Evolutionary conservation across 2,888 invertebrate species (phyloP), one percentile per base, ranked within the genome.

Genomic region (Punctoribates punctum): DNA sequence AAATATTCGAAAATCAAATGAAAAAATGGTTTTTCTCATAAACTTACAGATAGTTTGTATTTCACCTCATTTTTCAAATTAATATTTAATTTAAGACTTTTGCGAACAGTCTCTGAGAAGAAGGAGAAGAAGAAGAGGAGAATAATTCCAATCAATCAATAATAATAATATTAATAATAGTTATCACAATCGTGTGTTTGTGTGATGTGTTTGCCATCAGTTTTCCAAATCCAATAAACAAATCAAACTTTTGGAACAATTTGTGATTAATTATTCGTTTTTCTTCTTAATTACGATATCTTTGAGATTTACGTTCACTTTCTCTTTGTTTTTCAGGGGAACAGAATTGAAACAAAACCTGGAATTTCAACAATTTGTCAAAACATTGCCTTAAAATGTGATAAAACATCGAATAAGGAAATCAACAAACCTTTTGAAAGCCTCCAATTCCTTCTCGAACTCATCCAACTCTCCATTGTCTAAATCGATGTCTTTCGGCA

Each of bases 381-480:
- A 51, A 51, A 51, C 17, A 51, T 51, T 51, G 15, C 8, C 9
- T 51, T 11, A 51, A 11, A 51, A 11, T n/a, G n/a, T 13, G n/a
- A n/a, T 51, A 51, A 51, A 51, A 51, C n/a, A n/a, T n/a, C n/a
- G n/a, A n/a, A n/a, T n/a, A n/a, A n/a, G n/a, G n/a, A n/a, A n/a
- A n/a, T n/a, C n/a, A n/a, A 72, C 74, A 57, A 77, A 84, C 85
- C 92, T 88, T 84, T 94, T 94, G 85, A 94, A 92, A 1, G 91
- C 90, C 83, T 94, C 93, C 79, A 93, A 86, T 83, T 93, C 93
- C 1, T 91, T 86, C 82, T 93, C 93, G 51, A 89, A 89, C 76
- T 90, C 90, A 82, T 93, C 92, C 82, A 93, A 87, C 57, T 90
- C 88, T 23, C 90, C 91, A 79, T 91, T 88, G 83, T 92, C 91